A percentile compares a stretch with the other conserved stretches of the same genome.
phyloP scores from a whole-genome alignment of 2,113 vertebrate species.

The Pantherophis guttatus region DNA sequence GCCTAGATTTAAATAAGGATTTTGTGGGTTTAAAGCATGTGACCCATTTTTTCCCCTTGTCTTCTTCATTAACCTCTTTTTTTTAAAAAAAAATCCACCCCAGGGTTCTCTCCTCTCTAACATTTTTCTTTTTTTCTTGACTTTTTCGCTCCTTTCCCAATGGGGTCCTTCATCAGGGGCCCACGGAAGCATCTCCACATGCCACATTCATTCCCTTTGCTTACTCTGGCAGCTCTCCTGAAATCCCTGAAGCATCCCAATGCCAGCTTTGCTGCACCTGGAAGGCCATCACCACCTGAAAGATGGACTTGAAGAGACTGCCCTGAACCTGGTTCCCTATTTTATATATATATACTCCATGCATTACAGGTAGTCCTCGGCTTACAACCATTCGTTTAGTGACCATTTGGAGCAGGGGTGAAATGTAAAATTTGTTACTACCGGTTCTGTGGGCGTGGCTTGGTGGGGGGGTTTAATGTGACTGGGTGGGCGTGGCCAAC shows the following conservation, averaged over 20 bases:
- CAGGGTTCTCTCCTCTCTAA: fast-evolving
- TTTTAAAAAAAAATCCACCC: background rate
- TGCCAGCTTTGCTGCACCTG: background rate
- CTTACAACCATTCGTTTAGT: background rate
- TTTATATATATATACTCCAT: background rate
- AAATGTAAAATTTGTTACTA: too few species aligned
- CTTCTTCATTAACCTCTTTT: conserved; percentile 3
- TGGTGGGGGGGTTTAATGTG: too few species aligned
- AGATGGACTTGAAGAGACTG: background rate
- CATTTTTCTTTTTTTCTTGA: fast-evolving
- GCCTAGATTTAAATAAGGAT: background rate
- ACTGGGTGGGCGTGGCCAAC: too few species aligned
- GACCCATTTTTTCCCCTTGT: background rate
- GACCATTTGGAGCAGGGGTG: background rate
- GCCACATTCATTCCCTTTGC: background rate
- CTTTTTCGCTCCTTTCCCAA: background rate
- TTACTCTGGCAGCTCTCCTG: too few species aligned
- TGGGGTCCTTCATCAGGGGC: fast-evolving
- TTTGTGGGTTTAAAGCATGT: conserved; percentile 1
- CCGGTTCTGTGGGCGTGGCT: too few species aligned
- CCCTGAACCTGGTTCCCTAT: background rate
- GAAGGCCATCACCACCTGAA: background rate
- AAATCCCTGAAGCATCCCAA: background rate
- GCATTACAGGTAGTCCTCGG: background rate
- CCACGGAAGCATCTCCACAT: too few species aligned